Base-by-base conservation (phyloP, 2,113 vertebrate species). In the Formicarius rufipectus region DNA sequence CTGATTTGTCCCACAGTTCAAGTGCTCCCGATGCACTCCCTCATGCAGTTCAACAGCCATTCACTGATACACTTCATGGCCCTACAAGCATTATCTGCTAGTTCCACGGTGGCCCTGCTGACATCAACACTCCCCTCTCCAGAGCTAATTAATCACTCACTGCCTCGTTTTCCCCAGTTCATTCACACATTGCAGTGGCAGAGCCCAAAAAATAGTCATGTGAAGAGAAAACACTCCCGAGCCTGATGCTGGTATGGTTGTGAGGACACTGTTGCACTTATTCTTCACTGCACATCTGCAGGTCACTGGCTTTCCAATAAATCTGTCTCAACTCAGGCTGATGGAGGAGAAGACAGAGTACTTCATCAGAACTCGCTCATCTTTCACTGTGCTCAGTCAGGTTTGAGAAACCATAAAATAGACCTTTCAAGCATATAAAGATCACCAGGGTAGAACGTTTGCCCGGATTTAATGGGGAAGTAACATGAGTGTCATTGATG, bases 401-500 rank as follows among this genome's bases (percentile, higher is more conserved):
- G 64, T 92, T 92, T 93, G 73, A 28, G 66, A 93, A 96, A 82
- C 28, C 52, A 62, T 89, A 94, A 93, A 97, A 90, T 31, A 93
- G 79, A 78, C 62, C 23, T 90, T 76, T 82, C 80, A 75, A 89
- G 88, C 80, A 87, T 55, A 88, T 89, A 93, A 94, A 84, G 86
- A 89, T 84, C 69, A 78, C 66, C 75, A n/a, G 69, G 44, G 76
- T 84, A 82, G 88, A 92, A 93, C 44, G 2, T 68, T 95, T 94
- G 84, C 56, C 52, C 12, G 0, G 52, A 74, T 75, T 95, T 94
- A 96, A 76, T 82, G 40, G 76, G n/a, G 80, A 96, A 92, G 83
- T 27, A 87, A 71, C 66, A 10, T 8, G 53, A 81, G 80, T 79
- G 69, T 74, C 59, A 0, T 28, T 55, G 93, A 93, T 91, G 95